Evolutionary conservation across 2,113 vertebrate genomes (phyloP).

Genomic region (Mirza zaza): DNA sequence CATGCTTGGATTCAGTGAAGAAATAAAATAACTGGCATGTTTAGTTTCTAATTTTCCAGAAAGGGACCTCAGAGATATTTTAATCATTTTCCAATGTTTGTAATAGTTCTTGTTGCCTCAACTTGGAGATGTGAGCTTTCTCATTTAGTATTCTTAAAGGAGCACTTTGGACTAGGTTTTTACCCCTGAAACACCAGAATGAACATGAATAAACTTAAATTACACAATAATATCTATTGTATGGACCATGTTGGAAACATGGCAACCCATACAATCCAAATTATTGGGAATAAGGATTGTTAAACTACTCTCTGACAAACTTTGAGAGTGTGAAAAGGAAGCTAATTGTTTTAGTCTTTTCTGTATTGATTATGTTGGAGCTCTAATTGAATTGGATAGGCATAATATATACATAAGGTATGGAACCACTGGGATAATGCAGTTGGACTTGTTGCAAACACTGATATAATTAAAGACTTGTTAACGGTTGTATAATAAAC

Average conservation of each 20-base stretch:
- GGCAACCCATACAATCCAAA: conserved; percentile 54
- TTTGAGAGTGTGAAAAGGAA: conserved; percentile 69
- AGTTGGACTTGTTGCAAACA: conserved; percentile 52
- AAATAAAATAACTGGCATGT: conserved; percentile 23
- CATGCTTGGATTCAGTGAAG: conserved; percentile 38
- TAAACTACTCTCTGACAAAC: conserved; percentile 49
- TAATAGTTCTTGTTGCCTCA: conserved; percentile 39
- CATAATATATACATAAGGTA: conserved; percentile 65
- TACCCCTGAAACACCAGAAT: not conserved
- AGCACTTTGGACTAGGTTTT: conserved; percentile 15
- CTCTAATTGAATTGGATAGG: conserved; percentile 61
- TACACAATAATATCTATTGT: conserved; percentile 24
- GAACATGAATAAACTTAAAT: conserved; percentile 63
- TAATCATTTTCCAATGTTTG: conserved; percentile 32
- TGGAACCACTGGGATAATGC: conserved; percentile 58
- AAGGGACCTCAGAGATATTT: conserved; percentile 43
- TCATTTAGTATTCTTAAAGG: conserved; percentile 54
- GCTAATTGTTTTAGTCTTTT: conserved; percentile 67
- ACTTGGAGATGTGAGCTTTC: conserved; percentile 44
- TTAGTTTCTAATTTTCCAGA: conserved; percentile 58
- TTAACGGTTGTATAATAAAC: conserved; percentile 63
- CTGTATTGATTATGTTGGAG: conserved; percentile 66
- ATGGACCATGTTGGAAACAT: conserved; percentile 52
- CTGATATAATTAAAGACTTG: conserved; percentile 75
- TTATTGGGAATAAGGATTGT: conserved; percentile 66